Evolutionary conservation across 2,888 invertebrate genomes (phyloP).

Genomic region (Stenodera caucasica): DNA sequence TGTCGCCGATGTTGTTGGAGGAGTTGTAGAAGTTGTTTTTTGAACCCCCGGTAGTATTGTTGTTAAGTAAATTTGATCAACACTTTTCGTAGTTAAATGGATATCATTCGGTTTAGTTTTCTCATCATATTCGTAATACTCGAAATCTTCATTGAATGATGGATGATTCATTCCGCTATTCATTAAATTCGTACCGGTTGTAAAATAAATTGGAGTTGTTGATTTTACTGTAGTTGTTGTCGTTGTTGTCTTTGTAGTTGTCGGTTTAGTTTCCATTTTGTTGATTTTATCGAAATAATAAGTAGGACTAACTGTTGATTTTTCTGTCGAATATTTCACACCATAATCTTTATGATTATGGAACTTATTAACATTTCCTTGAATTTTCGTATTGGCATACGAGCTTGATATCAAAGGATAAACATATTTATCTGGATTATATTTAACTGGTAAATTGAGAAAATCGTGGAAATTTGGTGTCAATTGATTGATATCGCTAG

Average conservation of each 20-base stretch:
- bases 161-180: slow-evolving; percentile 49
- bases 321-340: slow-evolving; percentile 47
- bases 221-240: slow-evolving; percentile 41
- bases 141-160: slow-evolving; percentile 48
- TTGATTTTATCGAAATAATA: slow-evolving; percentile 39
- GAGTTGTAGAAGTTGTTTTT: not conserved
- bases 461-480: slow-evolving; percentile 70
- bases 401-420: slow-evolving; percentile 72
- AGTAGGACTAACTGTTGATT: slow-evolving; percentile 51
- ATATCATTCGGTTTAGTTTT: slow-evolving; percentile 36
- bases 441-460: slow-evolving; percentile 68
- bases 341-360: slow-evolving; percentile 56
- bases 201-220: slow-evolving; percentile 37
- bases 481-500: slow-evolving; percentile 65
- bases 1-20: slow-evolving; percentile 45
- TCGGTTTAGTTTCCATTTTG: slow-evolving; percentile 33
- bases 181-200: slow-evolving; percentile 46
- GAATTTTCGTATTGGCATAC: slow-evolving; percentile 72
- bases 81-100: slow-evolving; percentile 41
- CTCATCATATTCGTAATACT: slow-evolving; percentile 40
- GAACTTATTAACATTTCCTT: slow-evolving; percentile 64
- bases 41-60: slow-evolving; percentile 22
- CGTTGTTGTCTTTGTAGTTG: slow-evolving; percentile 38
- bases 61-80: slow-evolving; percentile 29
- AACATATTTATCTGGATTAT: slow-evolving; percentile 68